Base-by-base conservation (phyloP, 2,888 invertebrate species). In the Onchidella celtica region DNA sequence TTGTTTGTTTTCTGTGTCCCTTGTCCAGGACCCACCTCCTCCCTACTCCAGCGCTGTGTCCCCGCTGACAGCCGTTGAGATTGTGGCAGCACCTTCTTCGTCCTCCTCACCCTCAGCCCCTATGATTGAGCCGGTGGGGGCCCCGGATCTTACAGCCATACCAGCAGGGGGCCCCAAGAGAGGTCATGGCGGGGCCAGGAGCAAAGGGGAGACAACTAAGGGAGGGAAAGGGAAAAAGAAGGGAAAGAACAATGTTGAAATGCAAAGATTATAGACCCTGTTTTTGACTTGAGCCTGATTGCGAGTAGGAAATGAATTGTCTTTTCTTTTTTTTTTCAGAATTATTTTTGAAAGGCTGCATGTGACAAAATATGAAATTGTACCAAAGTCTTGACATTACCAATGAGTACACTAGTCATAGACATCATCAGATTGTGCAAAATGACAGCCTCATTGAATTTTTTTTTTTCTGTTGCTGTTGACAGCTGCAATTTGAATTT, bases 21-120 rank as follows among this genome's bases (percentile, higher is more conserved):
- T 47, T 68, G 11, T 27, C 24, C 81, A 87, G 87, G 87, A 85
- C 6, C 86, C 87, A n/a, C 87, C 88, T 29, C 87, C 88, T 14
- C 88, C 88, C 6, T 87, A 87, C 75, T 81, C 83, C 29, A 84
- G 83, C 47, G 85, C 84, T 17, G 79, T 81, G 32, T 84, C 34
- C 82, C 85, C 40, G 75, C 84, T 36, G 74, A 82, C 68, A 24
- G 65, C 76, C 79, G 82, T 57, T 77, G 83, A 78, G 82, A 75
- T 81, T n/a, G 69, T 59, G 6, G 27, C 36, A 24, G 75, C 81
- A 3, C 75, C 81, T 27, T 79, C 79, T 11, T 66, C 80, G 27
- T 63, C 83, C 21, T 66, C 83, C 57, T 72, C 72, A 63, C 55
- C 83, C 29, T 24, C 80, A 47, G 63, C 83, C 21, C 73, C 70